Evolutionary conservation across 35 echinoderm and acorn worm species (phyloP), one percentile per base, ranked within the genome.

Genomic region (Apostichopus japonicus): DNA sequence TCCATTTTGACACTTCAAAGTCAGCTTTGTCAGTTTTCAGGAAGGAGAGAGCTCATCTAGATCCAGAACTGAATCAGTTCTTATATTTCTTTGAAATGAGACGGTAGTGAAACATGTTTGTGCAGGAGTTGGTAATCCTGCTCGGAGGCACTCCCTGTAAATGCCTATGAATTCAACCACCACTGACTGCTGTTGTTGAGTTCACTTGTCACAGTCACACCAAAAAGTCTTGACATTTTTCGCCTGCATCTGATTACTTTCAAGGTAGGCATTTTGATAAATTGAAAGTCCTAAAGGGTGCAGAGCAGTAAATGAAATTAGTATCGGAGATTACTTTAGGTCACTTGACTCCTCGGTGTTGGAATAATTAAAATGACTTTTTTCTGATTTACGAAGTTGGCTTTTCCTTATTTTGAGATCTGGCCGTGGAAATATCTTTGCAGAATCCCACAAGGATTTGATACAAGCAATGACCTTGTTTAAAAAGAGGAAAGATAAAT

Each of bases 291-390:
- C 79, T 54, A 52, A 24, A 83, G 79, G 79, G 24, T 44, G 33
- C 54, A 83, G 33, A 83, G 79, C 8, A 54, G 52, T 19, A 83
- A 83, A 83, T 83, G 79, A 83, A 83, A 83, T 83, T 83, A 83
- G 14, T 83, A 83, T 83, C 9, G 51, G 79, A 44, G 51, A 83
- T 83, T 83, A 54, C 79, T 83, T 14, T 33, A 55, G 79, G 79
- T 83, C 79, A 55, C 54, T 15, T 67, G 63, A 67, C 63, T 19
- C 9, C 63, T 19, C 19, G 63, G 19, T 67, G 63, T 67, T 11
- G 63, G 63, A 15, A 19, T 19, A 67, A 67, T 67, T 67, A 67
- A 67, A 67, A 67, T 44, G 0, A 44, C 33, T 44, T 44, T 44
- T 44, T 44, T 44, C 33, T 44, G 33, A 44, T 4, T 44, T 44